Conservation (phyloP, 2,113 vertebrate genomes). For the Nycticorax nycticorax region DNA sequence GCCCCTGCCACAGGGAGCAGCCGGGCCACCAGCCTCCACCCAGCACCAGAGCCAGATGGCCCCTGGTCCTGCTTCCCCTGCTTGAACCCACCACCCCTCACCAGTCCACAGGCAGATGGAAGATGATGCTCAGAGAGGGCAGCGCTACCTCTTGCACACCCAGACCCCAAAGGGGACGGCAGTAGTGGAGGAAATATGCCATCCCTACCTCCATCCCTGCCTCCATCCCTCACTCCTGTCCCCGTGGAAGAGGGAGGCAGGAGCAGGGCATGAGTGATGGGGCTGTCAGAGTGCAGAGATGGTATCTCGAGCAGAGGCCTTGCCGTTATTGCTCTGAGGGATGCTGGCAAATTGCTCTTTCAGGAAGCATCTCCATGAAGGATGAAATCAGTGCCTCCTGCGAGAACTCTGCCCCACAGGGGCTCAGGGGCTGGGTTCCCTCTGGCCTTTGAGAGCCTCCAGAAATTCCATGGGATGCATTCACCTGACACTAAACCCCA, state of each 20-base stretch:
- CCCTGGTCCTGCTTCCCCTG: neutral
- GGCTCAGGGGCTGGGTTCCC: neutral
- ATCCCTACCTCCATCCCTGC: neutral
- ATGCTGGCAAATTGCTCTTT: constrained; percentile 58
- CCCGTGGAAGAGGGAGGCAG: neutral
- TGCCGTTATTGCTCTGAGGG: constrained; percentile 38
- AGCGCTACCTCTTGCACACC: rapidly evolving
- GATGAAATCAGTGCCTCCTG: constrained; percentile 24
- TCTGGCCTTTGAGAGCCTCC: neutral
- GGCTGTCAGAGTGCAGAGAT: constrained; percentile 42
- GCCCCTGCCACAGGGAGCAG: neutral
- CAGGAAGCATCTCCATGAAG: constrained; percentile 44
- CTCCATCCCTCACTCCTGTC: constrained; percentile 22
- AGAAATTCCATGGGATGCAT: neutral
- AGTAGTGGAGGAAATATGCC: rapidly evolving
- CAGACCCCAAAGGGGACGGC: rapidly evolving
- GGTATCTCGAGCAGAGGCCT: constrained; percentile 47
- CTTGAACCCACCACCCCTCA: neutral
- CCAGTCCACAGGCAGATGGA: rapidly evolving
- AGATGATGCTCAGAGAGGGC: neutral
- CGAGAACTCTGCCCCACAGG: neutral
- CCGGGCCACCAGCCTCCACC: neutral
- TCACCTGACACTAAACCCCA: rapidly evolving
- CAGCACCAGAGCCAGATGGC: neutral
- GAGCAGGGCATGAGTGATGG: constrained; percentile 45